Conservation (phyloP, 2,797 vertebrate genomes). For the Tympanoctomys barrerae region DNA sequence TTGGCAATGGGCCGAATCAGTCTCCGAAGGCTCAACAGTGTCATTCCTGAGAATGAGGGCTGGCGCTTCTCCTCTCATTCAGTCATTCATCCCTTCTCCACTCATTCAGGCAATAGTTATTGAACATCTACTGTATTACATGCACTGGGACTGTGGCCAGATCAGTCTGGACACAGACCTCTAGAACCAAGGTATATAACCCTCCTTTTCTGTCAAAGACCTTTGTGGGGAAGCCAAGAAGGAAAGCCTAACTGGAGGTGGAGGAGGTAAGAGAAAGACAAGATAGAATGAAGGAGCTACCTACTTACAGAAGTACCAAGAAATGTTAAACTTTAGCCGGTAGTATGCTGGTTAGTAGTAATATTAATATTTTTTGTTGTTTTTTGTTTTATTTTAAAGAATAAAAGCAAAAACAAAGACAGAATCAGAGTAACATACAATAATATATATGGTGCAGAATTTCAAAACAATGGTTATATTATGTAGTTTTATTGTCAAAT, state of each 20-base stretch:
- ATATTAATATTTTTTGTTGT: background rate
- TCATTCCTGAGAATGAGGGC: background rate
- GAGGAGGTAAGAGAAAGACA: background rate
- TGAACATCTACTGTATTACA: background rate
- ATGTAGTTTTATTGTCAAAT: no score
- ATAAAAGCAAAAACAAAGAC: no score
- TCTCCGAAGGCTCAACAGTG: background rate
- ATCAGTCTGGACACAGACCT: background rate
- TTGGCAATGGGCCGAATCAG: background rate
- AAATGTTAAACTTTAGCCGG: background rate
- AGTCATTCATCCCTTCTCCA: background rate
- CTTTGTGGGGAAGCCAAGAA: background rate
- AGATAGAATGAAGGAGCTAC: conserved; percentile 4
- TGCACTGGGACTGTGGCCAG: background rate
- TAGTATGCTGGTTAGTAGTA: background rate
- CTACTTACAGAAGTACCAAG: background rate
- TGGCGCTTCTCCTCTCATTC: background rate
- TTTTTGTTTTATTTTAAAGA: background rate
- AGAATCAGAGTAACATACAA: no score
- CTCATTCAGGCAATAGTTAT: background rate
- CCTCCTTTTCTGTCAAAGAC: background rate
- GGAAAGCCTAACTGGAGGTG: background rate
- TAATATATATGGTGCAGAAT: no score
- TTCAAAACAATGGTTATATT: no score
- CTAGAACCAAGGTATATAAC: background rate